A percentile compares a stretch with the other conserved stretches of the same genome.
Conservation (phyloP, 1,140 invertebrate genomes). For the Hylyphantes graminicola region DNA sequence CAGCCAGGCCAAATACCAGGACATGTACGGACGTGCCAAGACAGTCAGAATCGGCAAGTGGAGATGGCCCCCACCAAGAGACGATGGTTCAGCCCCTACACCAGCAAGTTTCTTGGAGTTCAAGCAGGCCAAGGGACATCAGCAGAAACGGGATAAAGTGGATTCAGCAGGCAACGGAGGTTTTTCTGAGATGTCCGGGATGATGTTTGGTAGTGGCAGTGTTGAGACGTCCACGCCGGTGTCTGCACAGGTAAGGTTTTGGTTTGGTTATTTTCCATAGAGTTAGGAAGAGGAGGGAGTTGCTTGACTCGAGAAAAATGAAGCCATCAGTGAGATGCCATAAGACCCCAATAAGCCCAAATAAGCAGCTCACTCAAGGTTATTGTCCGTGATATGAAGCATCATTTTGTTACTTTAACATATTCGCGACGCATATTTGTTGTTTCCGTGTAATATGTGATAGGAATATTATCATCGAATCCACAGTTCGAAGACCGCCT, state of each 20-base stretch:
- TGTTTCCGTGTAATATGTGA: too few relatives aligned
- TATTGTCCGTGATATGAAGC: too few relatives aligned
- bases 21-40: conserved; percentile 91
- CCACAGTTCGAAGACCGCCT: too few relatives aligned
- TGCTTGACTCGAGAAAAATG: too few relatives aligned
- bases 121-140: conserved; percentile 75
- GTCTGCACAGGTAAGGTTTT: conserved; percentile 4
- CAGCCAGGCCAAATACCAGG: conserved; percentile 65
- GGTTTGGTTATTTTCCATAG: too few relatives aligned
- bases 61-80: conserved; percentile 93
- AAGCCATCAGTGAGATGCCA: too few relatives aligned
- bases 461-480: too few relatives aligned
- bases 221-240: neutral
- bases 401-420: too few relatives aligned
- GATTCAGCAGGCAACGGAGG: conserved; percentile 16
- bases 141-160: neutral
- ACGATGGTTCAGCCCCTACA: conserved; percentile 70
- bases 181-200: conserved; percentile 28
- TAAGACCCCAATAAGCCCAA: too few relatives aligned
- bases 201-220: neutral
- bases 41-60: conserved; percentile 96
- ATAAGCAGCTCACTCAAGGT: too few relatives aligned
- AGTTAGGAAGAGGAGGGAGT: too few relatives aligned
- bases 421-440: too few relatives aligned
- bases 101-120: conserved; percentile 85